phyloP scores from a whole-genome alignment of 2,113 vertebrate genomes.

The Vidua macroura region DNA sequence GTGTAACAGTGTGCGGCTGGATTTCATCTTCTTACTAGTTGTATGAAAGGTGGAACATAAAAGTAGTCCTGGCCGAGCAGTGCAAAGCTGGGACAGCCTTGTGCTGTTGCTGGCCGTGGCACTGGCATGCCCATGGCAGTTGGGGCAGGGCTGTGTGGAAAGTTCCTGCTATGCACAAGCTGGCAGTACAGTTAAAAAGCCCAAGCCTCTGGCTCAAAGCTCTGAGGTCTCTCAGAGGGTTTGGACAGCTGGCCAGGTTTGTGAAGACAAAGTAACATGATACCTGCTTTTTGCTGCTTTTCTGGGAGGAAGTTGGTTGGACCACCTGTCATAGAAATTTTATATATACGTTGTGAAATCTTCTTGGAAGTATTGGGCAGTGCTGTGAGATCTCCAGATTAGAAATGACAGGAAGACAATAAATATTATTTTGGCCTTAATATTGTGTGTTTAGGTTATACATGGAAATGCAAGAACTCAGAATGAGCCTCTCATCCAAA shows the following conservation, averaged over 20 bases:
- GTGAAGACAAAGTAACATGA: neutral
- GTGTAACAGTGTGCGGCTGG: rapidly evolving
- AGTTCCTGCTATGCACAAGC: neutral
- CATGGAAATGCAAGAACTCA: neutral
- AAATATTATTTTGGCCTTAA: neutral
- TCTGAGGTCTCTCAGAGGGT: neutral
- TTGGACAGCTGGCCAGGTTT: slow-evolving; percentile 4
- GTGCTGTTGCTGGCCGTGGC: neutral
- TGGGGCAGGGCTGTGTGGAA: neutral
- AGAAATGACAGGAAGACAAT: neutral
- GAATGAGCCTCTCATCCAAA: neutral
- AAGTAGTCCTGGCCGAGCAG: neutral
- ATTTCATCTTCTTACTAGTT: neutral
- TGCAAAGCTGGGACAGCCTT: neutral
- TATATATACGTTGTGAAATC: neutral
- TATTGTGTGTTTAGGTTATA: neutral
- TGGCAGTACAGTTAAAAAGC: neutral
- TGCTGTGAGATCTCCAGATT: neutral
- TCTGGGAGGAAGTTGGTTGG: neutral
- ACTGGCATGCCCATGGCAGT: neutral
- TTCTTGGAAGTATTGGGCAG: neutral
- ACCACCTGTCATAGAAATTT: neutral
- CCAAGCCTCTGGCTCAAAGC: neutral
- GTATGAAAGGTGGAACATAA: rapidly evolving
- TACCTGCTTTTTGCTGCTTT: neutral